phyloP scores from a whole-genome alignment of 2,113 vertebrate genomes.

The Syrrhaptes paradoxus region DNA sequence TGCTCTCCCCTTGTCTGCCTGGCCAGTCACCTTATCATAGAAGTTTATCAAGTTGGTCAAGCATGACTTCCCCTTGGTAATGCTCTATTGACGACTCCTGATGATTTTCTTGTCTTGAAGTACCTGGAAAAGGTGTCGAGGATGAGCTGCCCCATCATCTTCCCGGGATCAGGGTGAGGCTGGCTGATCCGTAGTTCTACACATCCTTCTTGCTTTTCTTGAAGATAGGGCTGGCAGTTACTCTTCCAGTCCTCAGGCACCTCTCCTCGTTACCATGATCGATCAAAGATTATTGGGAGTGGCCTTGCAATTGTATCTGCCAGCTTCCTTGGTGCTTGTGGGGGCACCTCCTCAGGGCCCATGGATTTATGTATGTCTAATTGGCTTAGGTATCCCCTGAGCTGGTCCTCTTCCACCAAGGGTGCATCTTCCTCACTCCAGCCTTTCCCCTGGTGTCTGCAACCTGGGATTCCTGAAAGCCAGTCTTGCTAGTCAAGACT shows the following conservation, averaged over 20 bases:
- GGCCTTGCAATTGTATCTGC: not conserved
- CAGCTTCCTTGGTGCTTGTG: fast-evolving
- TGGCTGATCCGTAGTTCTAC: not conserved
- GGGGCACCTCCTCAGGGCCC: not conserved
- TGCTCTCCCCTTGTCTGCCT: not conserved
- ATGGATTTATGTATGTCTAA: not conserved
- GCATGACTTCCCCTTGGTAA: not conserved
- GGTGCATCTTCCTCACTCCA: not conserved
- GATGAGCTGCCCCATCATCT: too few species aligned
- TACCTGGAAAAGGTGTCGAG: not conserved
- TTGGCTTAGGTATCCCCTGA: not conserved
- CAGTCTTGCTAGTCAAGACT: not conserved
- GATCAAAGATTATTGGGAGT: not conserved
- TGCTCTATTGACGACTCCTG: too few species aligned
- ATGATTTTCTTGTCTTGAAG: not conserved
- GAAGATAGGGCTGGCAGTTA: not conserved
- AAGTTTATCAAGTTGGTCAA: not conserved
- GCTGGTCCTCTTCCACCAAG: not conserved
- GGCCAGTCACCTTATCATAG: not conserved
- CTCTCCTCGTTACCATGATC: not conserved
- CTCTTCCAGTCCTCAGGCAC: not conserved
- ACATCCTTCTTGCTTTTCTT: not conserved
- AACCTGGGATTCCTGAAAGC: not conserved
- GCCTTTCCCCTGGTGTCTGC: not conserved
- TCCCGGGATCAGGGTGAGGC: not conserved